phyloP scores from a whole-genome alignment of 2,113 vertebrate genomes.

The Lipophrys pholis region DNA sequence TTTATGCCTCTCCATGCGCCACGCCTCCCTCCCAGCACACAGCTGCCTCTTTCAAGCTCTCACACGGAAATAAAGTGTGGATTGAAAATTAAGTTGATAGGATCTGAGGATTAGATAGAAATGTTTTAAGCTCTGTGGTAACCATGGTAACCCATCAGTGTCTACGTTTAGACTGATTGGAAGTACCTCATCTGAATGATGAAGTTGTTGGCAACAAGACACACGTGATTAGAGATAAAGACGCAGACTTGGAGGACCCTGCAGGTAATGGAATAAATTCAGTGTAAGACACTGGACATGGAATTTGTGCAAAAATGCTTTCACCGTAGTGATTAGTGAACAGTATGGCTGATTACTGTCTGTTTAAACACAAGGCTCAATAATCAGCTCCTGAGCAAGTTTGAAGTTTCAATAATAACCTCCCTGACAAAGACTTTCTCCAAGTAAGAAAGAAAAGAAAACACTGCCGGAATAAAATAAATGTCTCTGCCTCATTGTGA shows the following conservation, averaged over 20 bases:
- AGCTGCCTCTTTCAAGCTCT: slow-evolving; percentile 33
- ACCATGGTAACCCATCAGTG: slow-evolving; percentile 35
- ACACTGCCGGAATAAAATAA: neutral
- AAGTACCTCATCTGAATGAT: neutral
- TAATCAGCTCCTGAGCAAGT: neutral
- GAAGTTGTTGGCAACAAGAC: slow-evolving; percentile 2
- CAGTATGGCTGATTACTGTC: slow-evolving; percentile 1
- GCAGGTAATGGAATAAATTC: neutral
- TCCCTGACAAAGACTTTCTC: neutral
- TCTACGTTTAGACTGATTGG: slow-evolving; percentile 11
- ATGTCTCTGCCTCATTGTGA: neutral
- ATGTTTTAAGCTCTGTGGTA: slow-evolving; percentile 11
- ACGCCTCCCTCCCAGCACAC: slow-evolving; percentile 5
- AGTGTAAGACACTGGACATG: neutral
- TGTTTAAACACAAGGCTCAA: slow-evolving; percentile 12
- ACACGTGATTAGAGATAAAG: slow-evolving; percentile 5
- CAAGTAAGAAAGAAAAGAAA: neutral
- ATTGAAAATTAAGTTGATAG: slow-evolving; percentile 22
- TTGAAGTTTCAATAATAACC: neutral
- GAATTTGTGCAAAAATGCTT: neutral
- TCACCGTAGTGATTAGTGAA: slow-evolving; percentile 10
- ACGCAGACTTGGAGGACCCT: neutral
- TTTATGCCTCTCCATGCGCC: slow-evolving; percentile 6
- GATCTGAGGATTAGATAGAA: neutral
- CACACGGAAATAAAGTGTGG: slow-evolving; percentile 12